Evolutionary conservation across 2,888 invertebrate genomes (phyloP), one percentile per base, ranked within the genome.

Genomic region (Reticulitermes lucifugus): DNA sequence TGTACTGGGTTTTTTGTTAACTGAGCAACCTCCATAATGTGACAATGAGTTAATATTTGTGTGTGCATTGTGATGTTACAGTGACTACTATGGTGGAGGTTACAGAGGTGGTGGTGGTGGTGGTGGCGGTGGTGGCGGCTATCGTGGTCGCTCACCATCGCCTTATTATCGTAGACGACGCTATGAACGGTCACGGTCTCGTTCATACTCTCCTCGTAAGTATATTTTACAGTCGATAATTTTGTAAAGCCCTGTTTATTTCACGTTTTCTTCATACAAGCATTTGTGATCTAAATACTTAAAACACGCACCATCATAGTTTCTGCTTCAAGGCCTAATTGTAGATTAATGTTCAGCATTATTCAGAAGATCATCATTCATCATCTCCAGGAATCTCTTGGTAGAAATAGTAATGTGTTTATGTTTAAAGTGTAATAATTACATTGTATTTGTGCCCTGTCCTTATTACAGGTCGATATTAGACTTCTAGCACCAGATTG

Each of bases 191-290:
- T 96, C 96, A 88, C 94, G 96, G 89, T 96, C 94, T 85, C 92
- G 94, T 85, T 94, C 96, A 87, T 96, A 96, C 91, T 95, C 96
- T 89, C 96, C 96, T 91, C 95, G 96, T 96, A 94, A 95, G 95
- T 95, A 89, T 87, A 71, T 75, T 71, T 79, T 83, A 71, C 29
- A 79, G 43, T n/a, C 29, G 51, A 81, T 35, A 41, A 18, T n/a
- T 65, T 60, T 29, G 21, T 21, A 14, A n/a, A 43, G 51, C n/a
- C 29, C 9, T 73, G 35, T 41, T 25, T 51, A 51, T 81, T 46
- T 21, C 25, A 43, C 12, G 41, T 79, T 59, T 84, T 46, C 55
- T 18, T 55, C 14, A 21, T 55, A 18, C 18, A 55, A 55, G 18
- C 55, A 55, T 55, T 55, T 18, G 12, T 35, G 4, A 51, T 51